phyloP scores from a whole-genome alignment of 2,113 vertebrate species.

The Tragelaphus strepsiceros region DNA sequence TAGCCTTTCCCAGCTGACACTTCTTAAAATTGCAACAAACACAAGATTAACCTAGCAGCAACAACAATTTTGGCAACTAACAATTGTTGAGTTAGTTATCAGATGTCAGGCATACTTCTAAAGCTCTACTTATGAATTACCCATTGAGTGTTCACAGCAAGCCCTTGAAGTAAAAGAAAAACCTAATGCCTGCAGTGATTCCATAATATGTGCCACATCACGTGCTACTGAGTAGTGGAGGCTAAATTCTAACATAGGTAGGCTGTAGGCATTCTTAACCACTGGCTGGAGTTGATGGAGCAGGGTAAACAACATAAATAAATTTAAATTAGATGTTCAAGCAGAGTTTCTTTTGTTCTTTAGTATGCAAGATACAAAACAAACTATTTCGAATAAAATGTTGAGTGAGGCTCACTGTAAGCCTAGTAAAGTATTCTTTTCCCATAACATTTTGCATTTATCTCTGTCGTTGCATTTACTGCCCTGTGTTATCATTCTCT shows the following conservation, averaged over 20 bases:
- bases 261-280: not conserved
- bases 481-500: not conserved
- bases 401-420: not conserved
- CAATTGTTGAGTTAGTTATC: not conserved
- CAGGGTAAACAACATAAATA: not conserved
- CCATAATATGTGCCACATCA: not conserved
- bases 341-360: not conserved
- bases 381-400: not conserved
- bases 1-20: constrained; percentile 25
- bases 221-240: not conserved
- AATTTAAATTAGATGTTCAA: constrained; percentile 11
- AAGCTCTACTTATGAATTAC: constrained; percentile 11
- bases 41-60: not conserved
- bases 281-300: not conserved
- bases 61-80: not conserved
- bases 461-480: not conserved
- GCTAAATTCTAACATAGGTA: not conserved
- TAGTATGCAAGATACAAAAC: not conserved
- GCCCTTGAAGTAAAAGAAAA: not conserved
- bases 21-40: constrained; percentile 29
- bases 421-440: not conserved
- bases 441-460: not conserved
- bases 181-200: not conserved
- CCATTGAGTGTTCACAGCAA: not conserved
- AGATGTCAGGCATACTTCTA: constrained; percentile 8